Conservation (phyloP, 1,140 invertebrate genomes). For the Platorchestia sp. region DNA sequence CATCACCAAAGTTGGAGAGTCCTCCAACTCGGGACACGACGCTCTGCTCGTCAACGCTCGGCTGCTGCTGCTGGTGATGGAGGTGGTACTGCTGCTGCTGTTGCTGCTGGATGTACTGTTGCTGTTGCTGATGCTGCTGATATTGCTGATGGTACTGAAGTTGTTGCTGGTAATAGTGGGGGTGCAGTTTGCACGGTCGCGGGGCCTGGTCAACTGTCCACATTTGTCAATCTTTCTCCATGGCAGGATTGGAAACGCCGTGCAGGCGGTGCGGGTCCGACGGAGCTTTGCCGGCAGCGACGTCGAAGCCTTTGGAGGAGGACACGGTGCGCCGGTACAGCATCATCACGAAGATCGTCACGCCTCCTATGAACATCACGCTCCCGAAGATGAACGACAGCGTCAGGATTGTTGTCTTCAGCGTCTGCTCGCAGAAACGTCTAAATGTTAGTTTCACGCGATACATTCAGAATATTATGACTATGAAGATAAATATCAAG, state of each 20-base stretch:
- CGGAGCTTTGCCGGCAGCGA: background rate
- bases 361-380: constrained; percentile 32
- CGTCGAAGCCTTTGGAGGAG: background rate
- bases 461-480: too few relatives aligned
- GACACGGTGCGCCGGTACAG: background rate
- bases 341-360: constrained; percentile 14
- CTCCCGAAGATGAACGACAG: constrained; percentile 33
- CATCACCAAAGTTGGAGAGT: background rate
- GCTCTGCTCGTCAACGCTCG: background rate
- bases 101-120: constrained; percentile 25
- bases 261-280: background rate
- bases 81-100: background rate
- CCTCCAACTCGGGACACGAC: background rate
- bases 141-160: constrained; percentile 43
- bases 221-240: constrained; percentile 49
- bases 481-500: too few relatives aligned
- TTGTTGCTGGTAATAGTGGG: constrained; percentile 19
- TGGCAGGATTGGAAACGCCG: constrained; percentile 25
- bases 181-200: constrained; percentile 16
- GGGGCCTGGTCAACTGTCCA: constrained; percentile 35
- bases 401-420: constrained; percentile 25
- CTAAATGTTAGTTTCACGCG: background rate
- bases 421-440: background rate
- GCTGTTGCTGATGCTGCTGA: constrained; percentile 30
- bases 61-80: background rate